Conservation (phyloP, 1,140 invertebrate species). For the Dermatophagoides farinae region DNA sequence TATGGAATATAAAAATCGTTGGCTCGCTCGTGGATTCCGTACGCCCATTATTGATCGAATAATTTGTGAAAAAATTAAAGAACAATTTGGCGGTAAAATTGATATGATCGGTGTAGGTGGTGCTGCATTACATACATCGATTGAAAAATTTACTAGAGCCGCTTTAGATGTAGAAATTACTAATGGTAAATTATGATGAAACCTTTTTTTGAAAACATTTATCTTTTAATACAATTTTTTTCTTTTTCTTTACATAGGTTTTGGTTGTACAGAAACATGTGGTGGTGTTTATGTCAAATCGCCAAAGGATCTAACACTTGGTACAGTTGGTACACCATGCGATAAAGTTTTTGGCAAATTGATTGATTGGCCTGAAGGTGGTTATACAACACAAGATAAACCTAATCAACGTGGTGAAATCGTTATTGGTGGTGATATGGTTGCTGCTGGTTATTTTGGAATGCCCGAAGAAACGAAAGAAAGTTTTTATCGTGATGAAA, state of each 20-base stretch:
- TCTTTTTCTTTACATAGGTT: constrained; percentile 8
- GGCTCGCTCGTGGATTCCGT: constrained; percentile 15
- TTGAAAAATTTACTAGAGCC: constrained; percentile 78
- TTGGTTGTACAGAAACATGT: constrained; percentile 18
- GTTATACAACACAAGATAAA: constrained; percentile 44
- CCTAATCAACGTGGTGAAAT: constrained; percentile 79
- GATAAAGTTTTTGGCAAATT: constrained; percentile 64
- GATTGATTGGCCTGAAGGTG: constrained; percentile 84
- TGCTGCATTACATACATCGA: constrained; percentile 79
- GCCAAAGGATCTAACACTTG: constrained; percentile 43
- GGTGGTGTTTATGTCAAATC: constrained; percentile 23
- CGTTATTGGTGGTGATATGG: constrained; percentile 67
- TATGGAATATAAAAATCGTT: constrained; percentile 24
- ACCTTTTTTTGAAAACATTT: background rate
- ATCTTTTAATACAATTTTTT: background rate
- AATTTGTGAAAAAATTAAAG: constrained; percentile 51
- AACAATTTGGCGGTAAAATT: constrained; percentile 63
- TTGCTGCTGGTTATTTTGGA: constrained; percentile 83
- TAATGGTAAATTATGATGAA: constrained; percentile 14
- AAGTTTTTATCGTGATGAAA: constrained; percentile 46
- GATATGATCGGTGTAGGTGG: constrained; percentile 76
- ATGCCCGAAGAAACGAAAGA: constrained; percentile 66
- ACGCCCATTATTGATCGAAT: constrained; percentile 16
- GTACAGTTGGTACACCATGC: constrained; percentile 69
- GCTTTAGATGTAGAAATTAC: constrained; percentile 38